Evolutionary conservation across 2,888 invertebrate species (phyloP), one percentile per base, ranked within the genome.

Genomic region (Spilosoma lubricipeda): DNA sequence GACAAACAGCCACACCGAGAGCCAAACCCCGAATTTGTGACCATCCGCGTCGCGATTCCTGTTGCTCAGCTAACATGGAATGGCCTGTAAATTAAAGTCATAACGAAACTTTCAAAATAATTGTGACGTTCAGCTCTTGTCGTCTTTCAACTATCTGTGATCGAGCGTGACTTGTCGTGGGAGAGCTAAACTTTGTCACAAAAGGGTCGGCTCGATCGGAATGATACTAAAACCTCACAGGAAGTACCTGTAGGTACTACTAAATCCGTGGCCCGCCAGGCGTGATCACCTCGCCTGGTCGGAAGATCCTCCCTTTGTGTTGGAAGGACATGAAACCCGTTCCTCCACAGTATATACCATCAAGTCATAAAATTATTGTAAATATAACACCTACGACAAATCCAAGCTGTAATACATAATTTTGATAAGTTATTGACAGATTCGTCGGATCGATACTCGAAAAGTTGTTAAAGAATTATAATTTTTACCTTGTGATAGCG

Each of bases 21-120:
- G 95, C 95, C 42, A 95, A 76, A 0, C 95, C 95, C 15, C 92
- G 90, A 70, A 95, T 88, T 36, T 85, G 85, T 2, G 88, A 82
- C 92, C 91, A 92, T 30, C 93, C 92, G 7, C 89, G 90, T 1
- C 90, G 89, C 0, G 86, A 64, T 67, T 93, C 93, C 67, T 90
- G 90, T 78, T 94, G 94, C 79, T 95, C 95, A 4, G 95, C 95
- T 73, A 95, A 69, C 94, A 95, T 93, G 0, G 95, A 92, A 80
- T 95, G 95, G 8, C 95, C 95, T 95, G 85, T 0, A 68, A 66
- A 20, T 20, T 11, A 33, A 8, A 59, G 36, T 71, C 23, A 56
- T 23, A 2, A 23, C 23, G 9, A n/a, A 56, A 59, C 15, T 27
- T 15, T 27, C n/a, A 59, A 59, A 20, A 13, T 3, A 27, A 30